phyloP scores from a whole-genome alignment of 2,888 invertebrate genomes.

The Camptogramma bilineatum region DNA sequence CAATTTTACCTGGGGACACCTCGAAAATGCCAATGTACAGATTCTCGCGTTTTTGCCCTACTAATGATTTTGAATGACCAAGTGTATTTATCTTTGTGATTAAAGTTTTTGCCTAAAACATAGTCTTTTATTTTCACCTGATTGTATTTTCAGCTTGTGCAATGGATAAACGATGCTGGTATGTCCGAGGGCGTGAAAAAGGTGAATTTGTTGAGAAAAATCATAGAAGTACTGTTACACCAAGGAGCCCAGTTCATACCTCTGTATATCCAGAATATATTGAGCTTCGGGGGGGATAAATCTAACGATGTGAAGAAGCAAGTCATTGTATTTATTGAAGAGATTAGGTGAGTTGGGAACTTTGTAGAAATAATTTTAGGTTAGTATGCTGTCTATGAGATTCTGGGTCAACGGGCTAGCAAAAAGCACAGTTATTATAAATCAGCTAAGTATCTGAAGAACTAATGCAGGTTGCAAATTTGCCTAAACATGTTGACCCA shows the following conservation, averaged over 20 bases:
- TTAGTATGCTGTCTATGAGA: too few species aligned
- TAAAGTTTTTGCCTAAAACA: conserved; percentile 32
- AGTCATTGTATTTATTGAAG: conserved; percentile 96
- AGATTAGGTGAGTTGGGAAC: conserved; percentile 90
- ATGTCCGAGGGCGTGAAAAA: conserved; percentile 87
- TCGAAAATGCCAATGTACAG: too few species aligned
- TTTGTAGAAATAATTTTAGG: not conserved
- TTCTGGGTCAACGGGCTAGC: too few species aligned
- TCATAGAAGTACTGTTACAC: conserved; percentile 93
- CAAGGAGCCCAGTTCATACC: conserved; percentile 92
- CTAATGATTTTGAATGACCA: too few species aligned
- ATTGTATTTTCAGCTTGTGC: conserved; percentile 87
- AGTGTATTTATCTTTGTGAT: conserved; percentile 23
- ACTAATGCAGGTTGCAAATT: too few species aligned
- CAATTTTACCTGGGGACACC: too few species aligned
- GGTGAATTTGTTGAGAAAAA: conserved; percentile 89
- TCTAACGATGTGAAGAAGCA: conserved; percentile 94
- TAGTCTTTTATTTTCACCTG: conserved; percentile 50
- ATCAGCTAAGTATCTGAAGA: too few species aligned
- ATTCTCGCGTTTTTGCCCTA: too few species aligned
- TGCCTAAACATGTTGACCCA: too few species aligned
- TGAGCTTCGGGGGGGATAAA: conserved; percentile 94
- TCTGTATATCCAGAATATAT: conserved; percentile 94
- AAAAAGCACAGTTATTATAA: not conserved
- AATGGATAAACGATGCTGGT: conserved; percentile 91